These are phyloP conservation scores for Carduelis carduelis DNA, from an alignment of 2,797 vertebrate species.

Conservation along the genomic window DNA sequence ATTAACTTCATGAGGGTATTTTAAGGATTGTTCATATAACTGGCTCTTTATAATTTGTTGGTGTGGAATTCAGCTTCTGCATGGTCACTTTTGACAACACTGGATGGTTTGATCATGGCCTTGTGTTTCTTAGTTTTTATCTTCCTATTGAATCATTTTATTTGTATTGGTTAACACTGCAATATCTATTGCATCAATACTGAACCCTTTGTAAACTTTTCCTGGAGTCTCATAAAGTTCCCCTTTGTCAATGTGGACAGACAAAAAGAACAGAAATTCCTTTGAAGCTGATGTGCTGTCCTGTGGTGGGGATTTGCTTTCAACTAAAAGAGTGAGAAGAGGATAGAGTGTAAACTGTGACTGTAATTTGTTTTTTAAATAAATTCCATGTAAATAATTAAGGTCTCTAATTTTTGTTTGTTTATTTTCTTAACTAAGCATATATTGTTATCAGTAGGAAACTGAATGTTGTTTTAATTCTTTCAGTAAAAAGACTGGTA, in stretches of 20 bases:
- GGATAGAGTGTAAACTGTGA: background rate
- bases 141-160: background rate
- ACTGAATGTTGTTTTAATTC: background rate
- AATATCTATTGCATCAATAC: background rate
- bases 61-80: background rate
- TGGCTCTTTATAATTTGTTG: background rate
- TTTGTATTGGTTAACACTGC: background rate
- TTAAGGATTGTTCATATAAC: background rate
- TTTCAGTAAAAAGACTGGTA: conserved; percentile 24
- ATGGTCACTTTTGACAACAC: background rate
- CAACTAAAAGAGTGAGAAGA: background rate
- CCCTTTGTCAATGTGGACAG: background rate
- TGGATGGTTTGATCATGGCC: background rate
- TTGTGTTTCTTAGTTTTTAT: background rate
- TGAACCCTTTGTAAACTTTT: background rate
- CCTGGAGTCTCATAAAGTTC: background rate
- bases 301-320: background rate
- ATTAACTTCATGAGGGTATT: background rate
- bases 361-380: background rate
- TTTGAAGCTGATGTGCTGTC: background rate
- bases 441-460: background rate
- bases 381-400: background rate
- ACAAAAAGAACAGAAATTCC: background rate
- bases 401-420: background rate
- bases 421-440: background rate